Conservation (phyloP, 2,888 invertebrate genomes). For the Caenorhabditis sp. region DNA sequence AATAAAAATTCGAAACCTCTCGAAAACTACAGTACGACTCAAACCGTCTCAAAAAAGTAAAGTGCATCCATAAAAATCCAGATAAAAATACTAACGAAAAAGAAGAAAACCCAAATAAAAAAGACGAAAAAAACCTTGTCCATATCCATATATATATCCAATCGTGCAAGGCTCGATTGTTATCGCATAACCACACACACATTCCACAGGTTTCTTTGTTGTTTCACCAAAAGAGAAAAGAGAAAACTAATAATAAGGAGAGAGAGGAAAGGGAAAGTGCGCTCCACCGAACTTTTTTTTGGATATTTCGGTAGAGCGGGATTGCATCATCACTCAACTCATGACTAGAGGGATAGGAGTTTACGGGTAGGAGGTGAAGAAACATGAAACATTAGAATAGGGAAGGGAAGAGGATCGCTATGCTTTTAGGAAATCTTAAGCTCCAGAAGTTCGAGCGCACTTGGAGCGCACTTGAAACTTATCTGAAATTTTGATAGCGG, state of each 20-base stretch:
- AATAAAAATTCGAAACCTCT: too few relatives aligned
- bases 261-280: too few relatives aligned
- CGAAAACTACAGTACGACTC: not conserved
- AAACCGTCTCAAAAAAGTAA: not conserved
- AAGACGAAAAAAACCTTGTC: slow-evolving; percentile 33
- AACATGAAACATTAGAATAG: too few relatives aligned
- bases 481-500: too few relatives aligned
- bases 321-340: not conserved
- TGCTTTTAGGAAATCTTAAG: too few relatives aligned
- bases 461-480: not conserved
- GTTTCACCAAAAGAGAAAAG: slow-evolving; percentile 22
- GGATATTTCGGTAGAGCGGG: not conserved
- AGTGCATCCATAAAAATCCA: not conserved
- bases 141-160: slow-evolving; percentile 30
- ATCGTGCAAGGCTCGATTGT: slow-evolving; percentile 63
- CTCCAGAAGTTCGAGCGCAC: too few relatives aligned
- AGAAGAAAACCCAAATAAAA: slow-evolving; percentile 5
- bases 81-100: not conserved
- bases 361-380: too few relatives aligned
- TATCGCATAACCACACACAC: slow-evolving; percentile 63
- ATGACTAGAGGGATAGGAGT: too few relatives aligned
- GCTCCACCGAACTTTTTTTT: too few relatives aligned
- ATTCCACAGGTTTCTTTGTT: slow-evolving; percentile 39
- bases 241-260: not conserved
- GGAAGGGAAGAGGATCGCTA: too few relatives aligned